Percentiles rank a stretch among this genome's conserved stretches.
These are phyloP conservation scores for Ornithoptera priamus DNA, from an alignment of 2,888 invertebrate species.

Conservation along the genomic window DNA sequence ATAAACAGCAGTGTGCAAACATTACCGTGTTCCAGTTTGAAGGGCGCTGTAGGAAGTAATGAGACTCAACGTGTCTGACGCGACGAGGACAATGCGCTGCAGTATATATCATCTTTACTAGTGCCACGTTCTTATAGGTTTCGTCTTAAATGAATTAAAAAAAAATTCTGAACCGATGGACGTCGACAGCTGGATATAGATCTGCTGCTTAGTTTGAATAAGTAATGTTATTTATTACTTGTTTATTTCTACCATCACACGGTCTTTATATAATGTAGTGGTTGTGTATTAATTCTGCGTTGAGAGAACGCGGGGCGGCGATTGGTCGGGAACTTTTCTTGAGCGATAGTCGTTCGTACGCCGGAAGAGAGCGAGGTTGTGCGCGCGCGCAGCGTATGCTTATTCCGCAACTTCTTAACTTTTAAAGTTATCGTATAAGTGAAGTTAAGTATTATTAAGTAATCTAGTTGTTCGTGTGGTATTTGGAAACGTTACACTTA, in stretches of 20 bases:
- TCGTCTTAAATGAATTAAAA: too few relatives aligned
- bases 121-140: too few relatives aligned
- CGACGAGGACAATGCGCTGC: too few relatives aligned
- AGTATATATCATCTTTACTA: too few relatives aligned
- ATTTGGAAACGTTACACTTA: slow-evolving; percentile 23
- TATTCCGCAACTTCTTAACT: slow-evolving; percentile 33
- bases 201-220: too few relatives aligned
- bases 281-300: slow-evolving; percentile 55
- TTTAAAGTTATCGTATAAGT: slow-evolving; percentile 30
- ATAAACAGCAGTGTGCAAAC: too few relatives aligned
- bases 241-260: slow-evolving; percentile 44
- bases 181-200: too few relatives aligned
- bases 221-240: slow-evolving; percentile 43
- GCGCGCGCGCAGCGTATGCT: slow-evolving; percentile 46
- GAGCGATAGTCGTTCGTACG: slow-evolving; percentile 49
- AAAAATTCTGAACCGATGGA: too few relatives aligned
- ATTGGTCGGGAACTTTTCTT: slow-evolving; percentile 45
- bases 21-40: too few relatives aligned
- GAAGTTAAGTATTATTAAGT: slow-evolving; percentile 5
- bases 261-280: slow-evolving; percentile 50
- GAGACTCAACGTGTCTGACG: too few relatives aligned
- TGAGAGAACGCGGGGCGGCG: slow-evolving; percentile 62
- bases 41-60: too few relatives aligned
- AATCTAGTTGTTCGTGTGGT: neutral
- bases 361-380: slow-evolving; percentile 40